Conservation (phyloP, 2,797 vertebrate genomes). For the Streptopelia turtur region DNA sequence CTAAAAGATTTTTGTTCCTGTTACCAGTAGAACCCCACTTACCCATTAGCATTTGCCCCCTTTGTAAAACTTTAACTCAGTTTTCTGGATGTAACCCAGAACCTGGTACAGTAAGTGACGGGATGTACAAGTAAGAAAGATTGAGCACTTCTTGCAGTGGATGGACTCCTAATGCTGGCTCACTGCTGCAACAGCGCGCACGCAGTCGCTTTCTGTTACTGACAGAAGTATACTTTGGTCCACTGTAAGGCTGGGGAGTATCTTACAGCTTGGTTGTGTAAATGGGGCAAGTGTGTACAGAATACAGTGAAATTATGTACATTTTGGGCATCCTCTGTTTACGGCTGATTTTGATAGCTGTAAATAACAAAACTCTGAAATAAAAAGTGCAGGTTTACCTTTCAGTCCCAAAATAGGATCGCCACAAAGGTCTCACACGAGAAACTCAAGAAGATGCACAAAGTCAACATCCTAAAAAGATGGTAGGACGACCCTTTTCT, state of each 20-base stretch:
- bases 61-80: not conserved
- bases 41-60: not conserved
- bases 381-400: not conserved
- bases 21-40: not conserved
- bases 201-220: not conserved
- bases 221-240: not conserved
- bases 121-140: fast-evolving
- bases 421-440: fast-evolving
- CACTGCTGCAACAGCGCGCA: too few relatives aligned
- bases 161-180: not conserved
- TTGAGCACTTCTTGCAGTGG: not conserved
- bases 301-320: not conserved
- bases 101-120: fast-evolving
- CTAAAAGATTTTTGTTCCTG: too few relatives aligned
- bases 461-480: not conserved
- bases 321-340: not conserved
- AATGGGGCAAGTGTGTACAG: fast-evolving
- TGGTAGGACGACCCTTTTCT: not conserved
- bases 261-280: not conserved
- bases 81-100: not conserved
- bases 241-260: not conserved
- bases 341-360: not conserved
- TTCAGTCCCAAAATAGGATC: not conserved
- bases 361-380: not conserved
- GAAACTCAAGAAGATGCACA: not conserved